Conservation (phyloP, 2,797 vertebrate genomes). For the Erpetoichthys calabaricus region DNA sequence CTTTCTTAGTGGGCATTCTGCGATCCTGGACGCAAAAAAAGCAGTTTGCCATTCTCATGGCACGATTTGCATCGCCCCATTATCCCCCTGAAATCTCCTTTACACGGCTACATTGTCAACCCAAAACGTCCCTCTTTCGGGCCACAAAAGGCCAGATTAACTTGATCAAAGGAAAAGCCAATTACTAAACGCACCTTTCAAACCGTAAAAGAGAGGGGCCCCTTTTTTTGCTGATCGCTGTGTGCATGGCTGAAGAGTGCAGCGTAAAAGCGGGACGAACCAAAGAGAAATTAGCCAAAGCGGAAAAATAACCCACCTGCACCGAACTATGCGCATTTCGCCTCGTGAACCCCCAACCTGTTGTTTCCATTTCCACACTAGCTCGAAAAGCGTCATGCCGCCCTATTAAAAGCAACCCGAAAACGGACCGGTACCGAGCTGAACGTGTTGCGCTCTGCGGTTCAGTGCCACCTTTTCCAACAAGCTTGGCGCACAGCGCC, state of each 20-base stretch:
- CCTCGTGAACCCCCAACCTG: too few species aligned
- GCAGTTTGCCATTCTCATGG: slow-evolving; percentile 74
- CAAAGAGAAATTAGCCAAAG: slow-evolving; percentile 44
- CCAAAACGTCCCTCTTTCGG: slow-evolving; percentile 60
- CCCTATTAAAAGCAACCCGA: neutral
- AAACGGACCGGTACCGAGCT: slow-evolving; percentile 17
- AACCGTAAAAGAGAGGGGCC: slow-evolving; percentile 69
- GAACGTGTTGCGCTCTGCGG: slow-evolving; percentile 57
- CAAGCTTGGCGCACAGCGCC: slow-evolving; percentile 52
- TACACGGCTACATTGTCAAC: slow-evolving; percentile 83
- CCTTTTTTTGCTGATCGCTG: slow-evolving; percentile 44
- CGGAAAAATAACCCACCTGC: too few species aligned
- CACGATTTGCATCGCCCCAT: slow-evolving; percentile 87
- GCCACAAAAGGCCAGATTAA: slow-evolving; percentile 80
- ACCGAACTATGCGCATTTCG: too few species aligned
- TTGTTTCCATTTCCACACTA: too few species aligned
- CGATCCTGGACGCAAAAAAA: slow-evolving; percentile 67
- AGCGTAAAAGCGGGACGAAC: slow-evolving; percentile 27
- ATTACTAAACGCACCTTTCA: slow-evolving; percentile 85
- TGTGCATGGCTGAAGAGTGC: slow-evolving; percentile 50
- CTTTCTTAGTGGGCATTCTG: slow-evolving; percentile 59
- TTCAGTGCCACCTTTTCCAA: slow-evolving; percentile 51
- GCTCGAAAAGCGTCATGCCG: too few species aligned
- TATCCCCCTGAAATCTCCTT: slow-evolving; percentile 77
- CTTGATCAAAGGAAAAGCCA: slow-evolving; percentile 75